Percentiles rank a stretch among this genome's conserved stretches.
Conservation (phyloP, 2,888 invertebrate species). For the Dolomedes plantarius region DNA sequence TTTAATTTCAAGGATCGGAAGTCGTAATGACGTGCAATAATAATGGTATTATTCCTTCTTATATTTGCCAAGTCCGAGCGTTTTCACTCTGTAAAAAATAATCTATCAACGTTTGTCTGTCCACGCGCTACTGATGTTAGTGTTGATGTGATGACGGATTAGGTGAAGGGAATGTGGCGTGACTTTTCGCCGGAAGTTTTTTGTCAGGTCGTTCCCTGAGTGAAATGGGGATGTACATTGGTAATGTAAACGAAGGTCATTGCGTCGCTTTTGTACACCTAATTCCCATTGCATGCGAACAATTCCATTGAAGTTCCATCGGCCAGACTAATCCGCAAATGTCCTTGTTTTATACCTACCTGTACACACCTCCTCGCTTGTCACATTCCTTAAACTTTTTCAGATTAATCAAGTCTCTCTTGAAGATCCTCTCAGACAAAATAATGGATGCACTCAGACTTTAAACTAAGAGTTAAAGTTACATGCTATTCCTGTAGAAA, state of each 20-base stretch:
- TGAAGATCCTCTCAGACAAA: no score
- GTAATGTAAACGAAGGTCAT: conserved; percentile 34
- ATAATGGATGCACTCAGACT: no score
- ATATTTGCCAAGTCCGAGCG: no score
- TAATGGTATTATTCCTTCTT: no score
- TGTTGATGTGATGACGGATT: background rate
- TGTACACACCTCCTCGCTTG: background rate
- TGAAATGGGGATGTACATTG: conserved; percentile 32
- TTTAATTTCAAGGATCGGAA: no score
- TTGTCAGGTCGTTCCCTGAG: conserved; percentile 21
- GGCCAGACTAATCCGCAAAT: background rate
- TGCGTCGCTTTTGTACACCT: conserved; percentile 19
- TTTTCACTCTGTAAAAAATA: no score
- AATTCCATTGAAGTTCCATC: background rate
- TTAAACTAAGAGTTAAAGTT: no score
- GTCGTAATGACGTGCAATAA: no score
- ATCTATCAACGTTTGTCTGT: background rate
- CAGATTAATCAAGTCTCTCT: no score
- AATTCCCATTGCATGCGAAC: background rate
- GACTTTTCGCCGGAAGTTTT: conserved; percentile 31
- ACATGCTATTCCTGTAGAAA: no score
- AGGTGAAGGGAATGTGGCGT: background rate
- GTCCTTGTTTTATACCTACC: background rate
- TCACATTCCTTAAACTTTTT: no score
- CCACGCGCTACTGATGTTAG: background rate